A percentile compares a stretch with the other conserved stretches of the same genome.
These are phyloP conservation scores for Vesta saturnalis DNA, from an alignment of 2,888 invertebrate species.

Conservation along the genomic window DNA sequence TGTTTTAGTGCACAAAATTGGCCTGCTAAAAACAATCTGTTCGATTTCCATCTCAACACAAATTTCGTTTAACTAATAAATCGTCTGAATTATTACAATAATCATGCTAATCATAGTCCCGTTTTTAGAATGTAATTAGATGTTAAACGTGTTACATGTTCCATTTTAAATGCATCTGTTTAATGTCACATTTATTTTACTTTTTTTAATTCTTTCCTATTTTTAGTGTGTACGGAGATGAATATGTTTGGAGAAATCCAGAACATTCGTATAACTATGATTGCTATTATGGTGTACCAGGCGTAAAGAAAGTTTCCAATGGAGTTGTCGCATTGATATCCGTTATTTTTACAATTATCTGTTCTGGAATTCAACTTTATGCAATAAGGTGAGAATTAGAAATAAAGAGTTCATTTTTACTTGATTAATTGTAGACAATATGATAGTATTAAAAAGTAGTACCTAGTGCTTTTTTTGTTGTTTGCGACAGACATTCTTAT, in stretches of 20 bases:
- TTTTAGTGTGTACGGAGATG: conserved; percentile 49
- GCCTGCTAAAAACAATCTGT: too few relatives aligned
- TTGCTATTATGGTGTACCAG: conserved; percentile 73
- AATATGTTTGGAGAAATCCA: conserved; percentile 58
- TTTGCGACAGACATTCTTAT: conserved; percentile 65
- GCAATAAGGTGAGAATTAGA: conserved; percentile 67
- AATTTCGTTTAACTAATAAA: too few relatives aligned
- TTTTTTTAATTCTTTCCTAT: not conserved
- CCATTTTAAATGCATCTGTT: too few relatives aligned
- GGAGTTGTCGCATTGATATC: conserved; percentile 68
- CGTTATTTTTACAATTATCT: conserved; percentile 67
- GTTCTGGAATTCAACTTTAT: conserved; percentile 69
- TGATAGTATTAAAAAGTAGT: conserved; percentile 18
- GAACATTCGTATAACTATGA: conserved; percentile 55
- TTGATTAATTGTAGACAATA: conserved; percentile 14
- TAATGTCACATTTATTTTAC: not conserved
- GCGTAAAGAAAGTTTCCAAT: conserved; percentile 70
- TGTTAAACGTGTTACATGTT: too few relatives aligned
- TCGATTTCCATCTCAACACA: too few relatives aligned
- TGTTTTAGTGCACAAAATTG: too few relatives aligned
- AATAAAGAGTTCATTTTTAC: conserved; percentile 7
- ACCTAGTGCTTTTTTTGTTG: conserved; percentile 44
- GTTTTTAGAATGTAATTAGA: too few relatives aligned
- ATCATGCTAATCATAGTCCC: too few relatives aligned
- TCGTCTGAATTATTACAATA: too few relatives aligned